These are phyloP conservation scores for Neocrepidodera transversa DNA, from an alignment of 2,888 invertebrate species.

Conservation along the genomic window DNA sequence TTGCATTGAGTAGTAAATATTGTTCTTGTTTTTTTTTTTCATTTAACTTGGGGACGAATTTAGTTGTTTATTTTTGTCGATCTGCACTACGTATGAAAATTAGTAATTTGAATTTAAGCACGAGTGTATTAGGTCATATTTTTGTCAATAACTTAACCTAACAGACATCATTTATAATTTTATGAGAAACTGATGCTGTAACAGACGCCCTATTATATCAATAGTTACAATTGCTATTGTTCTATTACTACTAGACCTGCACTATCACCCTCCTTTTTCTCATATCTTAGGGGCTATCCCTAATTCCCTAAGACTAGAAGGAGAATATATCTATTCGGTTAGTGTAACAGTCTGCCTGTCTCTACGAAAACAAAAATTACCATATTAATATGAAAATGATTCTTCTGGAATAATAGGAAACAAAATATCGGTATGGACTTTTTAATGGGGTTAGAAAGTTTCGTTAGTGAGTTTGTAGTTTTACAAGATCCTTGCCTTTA, in stretches of 20 bases:
- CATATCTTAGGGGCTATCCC: conserved; percentile 5
- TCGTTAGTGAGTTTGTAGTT: conserved; percentile 30
- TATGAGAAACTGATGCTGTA: background rate
- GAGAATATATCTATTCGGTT: conserved; percentile 21
- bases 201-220: background rate
- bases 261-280: conserved; percentile 10
- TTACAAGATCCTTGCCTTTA: conserved; percentile 17
- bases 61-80: no score
- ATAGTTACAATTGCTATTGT: background rate
- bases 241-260: background rate
- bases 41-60: no score
- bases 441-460: conserved; percentile 26
- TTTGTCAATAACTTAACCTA: no score
- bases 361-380: conserved; percentile 41
- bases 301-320: conserved; percentile 18
- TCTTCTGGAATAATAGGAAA: conserved; percentile 40
- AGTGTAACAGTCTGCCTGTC: conserved; percentile 18
- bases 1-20: no score
- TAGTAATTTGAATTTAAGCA: no score
- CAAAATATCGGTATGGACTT: conserved; percentile 34
- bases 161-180: no score
- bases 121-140: no score
- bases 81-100: no score
- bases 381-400: conserved; percentile 51
- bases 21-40: no score